Evolutionary conservation across 2,888 invertebrate species (phyloP).

Genomic region (Venustoraphidia nigricollis): DNA sequence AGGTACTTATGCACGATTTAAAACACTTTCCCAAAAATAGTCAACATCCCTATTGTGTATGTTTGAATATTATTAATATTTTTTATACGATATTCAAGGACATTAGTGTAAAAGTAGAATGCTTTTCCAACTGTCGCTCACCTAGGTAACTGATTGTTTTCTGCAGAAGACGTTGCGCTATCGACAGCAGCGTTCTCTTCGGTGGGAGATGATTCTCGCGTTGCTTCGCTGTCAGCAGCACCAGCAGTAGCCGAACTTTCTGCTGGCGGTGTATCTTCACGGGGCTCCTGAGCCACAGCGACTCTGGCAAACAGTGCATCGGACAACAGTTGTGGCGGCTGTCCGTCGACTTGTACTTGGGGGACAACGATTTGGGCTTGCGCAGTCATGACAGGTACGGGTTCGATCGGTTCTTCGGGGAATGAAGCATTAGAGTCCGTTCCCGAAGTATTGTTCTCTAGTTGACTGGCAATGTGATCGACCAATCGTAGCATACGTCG

Average conservation of each 20-base stretch:
- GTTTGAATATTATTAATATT: too few relatives aligned
- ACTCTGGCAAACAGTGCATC: neutral
- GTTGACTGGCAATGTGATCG: conserved; percentile 26
- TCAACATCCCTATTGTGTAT: too few relatives aligned
- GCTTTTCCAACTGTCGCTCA: too few relatives aligned
- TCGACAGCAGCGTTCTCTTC: conserved; percentile 23
- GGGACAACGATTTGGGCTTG: conserved; percentile 10
- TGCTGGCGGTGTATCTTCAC: too few relatives aligned
- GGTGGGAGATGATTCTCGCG: conserved; percentile 24
- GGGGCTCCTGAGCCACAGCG: neutral
- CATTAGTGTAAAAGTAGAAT: too few relatives aligned
- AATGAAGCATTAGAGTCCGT: conserved; percentile 10
- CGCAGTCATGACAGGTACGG: conserved; percentile 19
- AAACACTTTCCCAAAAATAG: too few relatives aligned
- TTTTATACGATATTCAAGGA: too few relatives aligned
- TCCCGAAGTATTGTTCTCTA: conserved; percentile 24
- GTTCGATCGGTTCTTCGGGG: conserved; percentile 18
- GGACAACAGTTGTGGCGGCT: neutral
- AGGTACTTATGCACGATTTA: too few relatives aligned
- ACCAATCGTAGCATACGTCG: conserved; percentile 32
- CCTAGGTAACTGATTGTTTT: too few relatives aligned
- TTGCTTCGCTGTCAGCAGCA: neutral
- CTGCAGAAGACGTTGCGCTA: too few relatives aligned
- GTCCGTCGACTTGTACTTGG: neutral
- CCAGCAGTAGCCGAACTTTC: neutral